A percentile compares a stretch with the other conserved stretches of the same genome.
These are phyloP conservation scores for Epirrhoe alternata DNA, from an alignment of 2,888 invertebrate genomes.

Conservation along the genomic window DNA sequence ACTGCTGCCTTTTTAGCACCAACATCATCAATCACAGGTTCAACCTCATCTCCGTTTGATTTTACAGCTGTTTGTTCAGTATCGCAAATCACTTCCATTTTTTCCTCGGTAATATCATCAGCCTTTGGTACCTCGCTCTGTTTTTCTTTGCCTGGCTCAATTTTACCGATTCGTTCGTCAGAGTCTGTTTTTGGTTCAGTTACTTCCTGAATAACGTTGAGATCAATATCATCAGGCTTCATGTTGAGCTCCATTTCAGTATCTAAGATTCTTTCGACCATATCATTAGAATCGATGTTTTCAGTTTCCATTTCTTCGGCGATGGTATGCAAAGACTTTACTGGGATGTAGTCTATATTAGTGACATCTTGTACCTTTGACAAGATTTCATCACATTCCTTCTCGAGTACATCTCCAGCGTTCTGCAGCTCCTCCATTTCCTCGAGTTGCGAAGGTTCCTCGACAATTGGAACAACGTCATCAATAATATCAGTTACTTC, in stretches of 20 bases:
- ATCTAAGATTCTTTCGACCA: conserved; percentile 75
- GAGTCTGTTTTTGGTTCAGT: conserved; percentile 46
- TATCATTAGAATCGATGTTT: conserved; percentile 70
- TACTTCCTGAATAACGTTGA: conserved; percentile 53
- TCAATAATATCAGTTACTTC: conserved; percentile 66
- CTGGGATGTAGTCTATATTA: conserved; percentile 70
- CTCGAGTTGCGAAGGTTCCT: conserved; percentile 57
- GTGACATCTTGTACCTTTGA: conserved; percentile 80
- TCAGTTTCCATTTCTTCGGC: conserved; percentile 75
- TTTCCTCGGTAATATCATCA: conserved; percentile 41
- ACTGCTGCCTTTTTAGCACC: conserved; percentile 3
- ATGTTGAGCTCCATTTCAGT: conserved; percentile 71
- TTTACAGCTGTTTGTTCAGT: conserved; percentile 31
- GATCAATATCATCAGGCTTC: conserved; percentile 62
- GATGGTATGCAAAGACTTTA: conserved; percentile 71
- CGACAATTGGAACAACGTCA: conserved; percentile 68
- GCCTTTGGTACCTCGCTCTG: conserved; percentile 28
- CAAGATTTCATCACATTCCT: conserved; percentile 80
- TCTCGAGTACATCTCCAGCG: conserved; percentile 64
- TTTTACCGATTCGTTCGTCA: conserved; percentile 20
- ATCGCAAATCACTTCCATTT: conserved; percentile 44
- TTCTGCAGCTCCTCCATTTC: conserved; percentile 66
- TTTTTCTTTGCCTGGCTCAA: conserved; percentile 37
- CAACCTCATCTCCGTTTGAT: conserved; percentile 24
- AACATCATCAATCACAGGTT: conserved; percentile 17